Evolutionary conservation across 1,140 invertebrate genomes (phyloP).

Genomic region (Ooceraea biroi): DNA sequence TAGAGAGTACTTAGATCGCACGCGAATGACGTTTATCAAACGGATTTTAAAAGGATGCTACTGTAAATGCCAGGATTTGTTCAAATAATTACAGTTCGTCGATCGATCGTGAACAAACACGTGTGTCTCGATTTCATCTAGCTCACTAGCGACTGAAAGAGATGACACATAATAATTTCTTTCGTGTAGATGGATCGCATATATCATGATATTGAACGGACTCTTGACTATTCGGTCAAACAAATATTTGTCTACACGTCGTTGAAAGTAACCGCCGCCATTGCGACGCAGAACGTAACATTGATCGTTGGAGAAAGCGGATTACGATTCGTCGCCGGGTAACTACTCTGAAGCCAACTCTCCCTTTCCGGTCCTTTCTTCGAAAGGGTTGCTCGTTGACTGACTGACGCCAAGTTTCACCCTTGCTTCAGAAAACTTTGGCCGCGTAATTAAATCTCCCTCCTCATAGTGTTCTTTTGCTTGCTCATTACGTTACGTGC

Average conservation of each 20-base stretch:
- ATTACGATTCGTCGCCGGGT: slow-evolving; percentile 28
- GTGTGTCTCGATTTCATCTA: neutral
- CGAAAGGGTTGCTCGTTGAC: slow-evolving; percentile 26
- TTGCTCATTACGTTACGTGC: slow-evolving; percentile 13
- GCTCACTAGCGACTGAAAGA: neutral
- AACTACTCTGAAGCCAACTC: slow-evolving; percentile 12
- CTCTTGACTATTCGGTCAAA: slow-evolving; percentile 24
- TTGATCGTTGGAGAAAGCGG: slow-evolving; percentile 32
- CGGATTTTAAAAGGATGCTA: slow-evolving; percentile 32
- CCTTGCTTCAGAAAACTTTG: slow-evolving; percentile 42
- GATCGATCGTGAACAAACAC: neutral
- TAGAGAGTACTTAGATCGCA: neutral
- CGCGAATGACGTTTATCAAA: slow-evolving; percentile 14
- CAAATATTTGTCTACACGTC: slow-evolving; percentile 11
- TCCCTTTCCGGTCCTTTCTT: slow-evolving; percentile 34
- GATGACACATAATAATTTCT: neutral
- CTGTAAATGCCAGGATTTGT: neutral
- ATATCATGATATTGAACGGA: neutral
- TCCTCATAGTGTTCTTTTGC: neutral
- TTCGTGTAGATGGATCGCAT: neutral
- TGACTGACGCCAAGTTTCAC: slow-evolving; percentile 50
- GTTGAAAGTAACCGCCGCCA: slow-evolving; percentile 12
- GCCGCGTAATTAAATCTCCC: slow-evolving; percentile 41
- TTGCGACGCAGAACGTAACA: slow-evolving; percentile 10
- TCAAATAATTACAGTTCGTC: neutral